Percentiles rank a stretch among this genome's conserved stretches.
phyloP scores from a whole-genome alignment of 1,140 invertebrate species.

The Nasonia giraulti region DNA sequence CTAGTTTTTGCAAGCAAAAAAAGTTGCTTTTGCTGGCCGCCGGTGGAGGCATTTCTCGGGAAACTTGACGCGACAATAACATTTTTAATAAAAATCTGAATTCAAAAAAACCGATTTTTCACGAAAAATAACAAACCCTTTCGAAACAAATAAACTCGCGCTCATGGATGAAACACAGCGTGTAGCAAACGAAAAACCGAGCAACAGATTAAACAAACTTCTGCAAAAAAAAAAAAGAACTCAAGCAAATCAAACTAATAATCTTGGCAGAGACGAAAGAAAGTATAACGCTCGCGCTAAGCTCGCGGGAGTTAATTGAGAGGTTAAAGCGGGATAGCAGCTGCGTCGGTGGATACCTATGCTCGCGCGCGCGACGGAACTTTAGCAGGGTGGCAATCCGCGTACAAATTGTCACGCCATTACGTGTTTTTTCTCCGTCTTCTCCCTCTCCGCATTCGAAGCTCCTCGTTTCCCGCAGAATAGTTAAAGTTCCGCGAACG shows the following conservation, averaged over 20 bases:
- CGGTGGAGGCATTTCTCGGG: too few species aligned
- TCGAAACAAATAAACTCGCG: background rate
- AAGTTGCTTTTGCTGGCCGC: too few species aligned
- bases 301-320: slow-evolving; percentile 17
- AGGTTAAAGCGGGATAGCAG: slow-evolving; percentile 5
- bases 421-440: slow-evolving; percentile 18
- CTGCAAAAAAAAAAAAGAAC: background rate
- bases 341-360: background rate
- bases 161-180: background rate
- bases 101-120: too few species aligned
- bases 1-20: too few species aligned
- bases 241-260: background rate
- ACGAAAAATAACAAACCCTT: too few species aligned
- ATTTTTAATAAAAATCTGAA: too few species aligned
- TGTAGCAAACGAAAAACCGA: background rate
- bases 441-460: slow-evolving; percentile 3
- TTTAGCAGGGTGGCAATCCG: slow-evolving; percentile 24
- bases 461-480: slow-evolving; percentile 9
- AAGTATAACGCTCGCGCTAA: background rate
- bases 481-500: slow-evolving; percentile 30
- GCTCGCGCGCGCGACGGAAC: background rate
- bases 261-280: background rate
- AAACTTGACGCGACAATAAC: too few species aligned
- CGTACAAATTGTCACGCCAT: slow-evolving; percentile 25
- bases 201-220: background rate